Evolutionary conservation across 2,797 vertebrate genomes (phyloP).

Genomic region (Salmo trutta): DNA sequence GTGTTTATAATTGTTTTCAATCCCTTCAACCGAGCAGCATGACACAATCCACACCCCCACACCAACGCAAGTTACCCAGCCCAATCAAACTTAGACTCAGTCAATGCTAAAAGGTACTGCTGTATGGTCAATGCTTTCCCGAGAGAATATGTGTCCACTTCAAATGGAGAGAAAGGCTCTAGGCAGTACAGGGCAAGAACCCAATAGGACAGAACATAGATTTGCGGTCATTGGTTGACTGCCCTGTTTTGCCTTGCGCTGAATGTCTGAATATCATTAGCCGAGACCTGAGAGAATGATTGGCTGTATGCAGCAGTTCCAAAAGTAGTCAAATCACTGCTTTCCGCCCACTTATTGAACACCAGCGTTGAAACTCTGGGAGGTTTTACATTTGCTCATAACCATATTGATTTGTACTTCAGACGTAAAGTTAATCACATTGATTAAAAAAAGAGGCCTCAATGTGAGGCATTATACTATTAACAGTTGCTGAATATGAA

Average conservation of each 20-base stretch:
- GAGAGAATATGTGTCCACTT: constrained; percentile 19
- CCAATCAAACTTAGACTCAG: constrained; percentile 36
- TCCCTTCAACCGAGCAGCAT: constrained; percentile 42
- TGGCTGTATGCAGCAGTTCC: constrained; percentile 35
- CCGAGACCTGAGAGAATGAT: constrained; percentile 6
- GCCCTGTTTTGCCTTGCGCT: constrained; percentile 28
- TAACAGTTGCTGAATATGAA: constrained; percentile 38
- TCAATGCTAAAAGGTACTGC: constrained; percentile 33
- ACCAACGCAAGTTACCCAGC: constrained; percentile 20
- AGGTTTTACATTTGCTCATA: constrained; percentile 54
- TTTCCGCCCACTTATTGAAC: constrained; percentile 28
- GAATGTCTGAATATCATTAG: constrained; percentile 17
- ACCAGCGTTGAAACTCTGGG: constrained; percentile 28
- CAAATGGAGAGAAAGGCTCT: constrained; percentile 3
- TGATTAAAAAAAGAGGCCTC: constrained; percentile 60
- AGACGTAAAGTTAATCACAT: constrained; percentile 40
- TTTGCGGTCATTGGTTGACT: constrained; percentile 35
- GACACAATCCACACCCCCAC: constrained; percentile 47
- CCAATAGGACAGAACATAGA: constrained; percentile 25
- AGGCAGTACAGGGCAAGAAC: neutral
- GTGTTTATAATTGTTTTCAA: constrained; percentile 49
- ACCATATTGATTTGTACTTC: constrained; percentile 55
- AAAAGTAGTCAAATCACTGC: constrained; percentile 53
- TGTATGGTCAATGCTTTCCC: constrained; percentile 36
- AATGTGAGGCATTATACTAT: constrained; percentile 38